Evolutionary conservation across 2,888 invertebrate genomes (phyloP), one percentile per base, ranked within the genome.

Genomic region (Acronicta psi): DNA sequence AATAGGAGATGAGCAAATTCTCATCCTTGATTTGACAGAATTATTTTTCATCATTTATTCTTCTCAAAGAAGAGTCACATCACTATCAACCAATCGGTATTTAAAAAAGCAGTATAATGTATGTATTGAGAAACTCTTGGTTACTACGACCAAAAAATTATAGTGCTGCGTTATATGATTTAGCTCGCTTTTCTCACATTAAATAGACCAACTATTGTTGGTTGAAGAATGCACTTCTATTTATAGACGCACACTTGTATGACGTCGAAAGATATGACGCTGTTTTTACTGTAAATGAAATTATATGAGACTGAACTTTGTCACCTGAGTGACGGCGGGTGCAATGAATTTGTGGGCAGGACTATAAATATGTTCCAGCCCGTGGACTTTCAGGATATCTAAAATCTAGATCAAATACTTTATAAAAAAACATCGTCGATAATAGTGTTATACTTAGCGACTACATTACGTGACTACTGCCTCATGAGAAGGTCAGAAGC

Each of bases 131-230:
- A 69, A 56, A 56, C n/a, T 36, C 9, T 42, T 18, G 14, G n/a
- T 38, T 20, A 41, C 29, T 17, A 42, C n/a, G n/a, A 25, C 40
- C n/a, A n/a, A 11, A 6, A 25, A 38, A 68, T 49, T 23, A 38
- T 17, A 44, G n/a, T 14, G 44, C 40, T 34, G 40, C 52, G 50
- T 66, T 42, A 53, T 29, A 50, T 52, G 45, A 36, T 46, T 53
- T 59, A 56, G 34, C 36, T 52, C 37, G 31, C 16, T 53, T 57
- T 63, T 69, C 64, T 34, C 70, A 60, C 45, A 53, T 25, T 29
- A 53, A 50, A 53, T 53, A 59, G 46, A 59, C 53, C 40, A 34
- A 14, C 45, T 34, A 59, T 73, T 71, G 64, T 69, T 59, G 16
- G 5, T 17, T 9, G 20, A 11, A 41, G 25, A 64, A 54, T 68